These are phyloP conservation scores for Apis cerana DNA, from an alignment of 1,140 invertebrate genomes.

Conservation along the genomic window DNA sequence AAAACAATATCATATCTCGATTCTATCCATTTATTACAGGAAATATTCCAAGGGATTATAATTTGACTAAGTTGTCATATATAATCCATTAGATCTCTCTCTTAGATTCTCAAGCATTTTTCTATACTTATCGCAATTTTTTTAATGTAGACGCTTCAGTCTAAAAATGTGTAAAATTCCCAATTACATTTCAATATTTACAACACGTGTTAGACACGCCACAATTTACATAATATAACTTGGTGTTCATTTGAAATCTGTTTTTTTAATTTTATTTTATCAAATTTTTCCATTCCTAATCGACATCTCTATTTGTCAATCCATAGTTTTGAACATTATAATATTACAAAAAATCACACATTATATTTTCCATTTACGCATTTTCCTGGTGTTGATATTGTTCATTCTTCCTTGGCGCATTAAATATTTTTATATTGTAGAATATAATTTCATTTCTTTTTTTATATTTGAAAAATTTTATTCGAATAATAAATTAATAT, in stretches of 20 bases:
- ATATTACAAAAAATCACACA: constrained; percentile 27
- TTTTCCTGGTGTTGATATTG: constrained; percentile 11
- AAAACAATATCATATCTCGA: constrained; percentile 57
- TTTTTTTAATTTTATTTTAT: neutral
- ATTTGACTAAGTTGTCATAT: neutral
- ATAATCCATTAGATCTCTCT: constrained; percentile 27
- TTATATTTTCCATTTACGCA: neutral
- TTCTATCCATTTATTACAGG: constrained; percentile 51
- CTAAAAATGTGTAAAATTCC: constrained; percentile 61
- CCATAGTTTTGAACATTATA: neutral
- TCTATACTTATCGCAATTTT: constrained; percentile 1
- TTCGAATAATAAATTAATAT: neutral
- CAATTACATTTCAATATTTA: constrained; percentile 58
- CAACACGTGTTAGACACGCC: constrained; percentile 43
- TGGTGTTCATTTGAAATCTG: constrained; percentile 47
- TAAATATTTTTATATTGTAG: neutral
- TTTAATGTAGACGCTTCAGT: constrained; percentile 44
- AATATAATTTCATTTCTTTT: neutral
- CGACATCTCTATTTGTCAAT: neutral
- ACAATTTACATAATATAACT: constrained; percentile 56
- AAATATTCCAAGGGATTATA: constrained; percentile 28
- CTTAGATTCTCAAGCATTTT: neutral
- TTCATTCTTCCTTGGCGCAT: neutral
- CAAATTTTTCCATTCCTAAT: neutral
- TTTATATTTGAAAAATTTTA: neutral